Base-by-base conservation (phyloP, 1,140 invertebrate species). In the Rhynchophorus ferrugineus region DNA sequence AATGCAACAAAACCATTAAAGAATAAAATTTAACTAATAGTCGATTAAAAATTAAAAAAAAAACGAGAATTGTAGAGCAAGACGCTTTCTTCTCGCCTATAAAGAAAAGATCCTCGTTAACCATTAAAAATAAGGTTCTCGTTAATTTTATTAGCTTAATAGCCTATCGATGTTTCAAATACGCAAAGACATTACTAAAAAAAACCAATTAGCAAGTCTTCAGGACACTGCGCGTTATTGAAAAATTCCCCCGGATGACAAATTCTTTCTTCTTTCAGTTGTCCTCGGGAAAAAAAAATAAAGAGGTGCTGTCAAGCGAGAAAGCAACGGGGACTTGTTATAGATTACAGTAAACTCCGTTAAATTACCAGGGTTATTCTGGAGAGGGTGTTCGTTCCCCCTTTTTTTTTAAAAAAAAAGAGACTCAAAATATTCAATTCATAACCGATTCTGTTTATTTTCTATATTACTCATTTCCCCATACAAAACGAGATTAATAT, bases 271-370 rank as follows among this genome's bases (percentile, higher is more conserved):
- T 22, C 16, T 14, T n/a, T 13, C 19, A 50, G 47, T 47, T 56
- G 54, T 52, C 49, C 55, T 43, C 24, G 5, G 24, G 24, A 29
- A 8, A 41, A 55, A 55, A 55, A 55, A 52, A 57, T 47, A 53
- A 56, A 57, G 44, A 47, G 41, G 8, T 45, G 24, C 39, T 45
- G 45, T 57, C 49, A 57, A 53, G 55, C 54, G 54, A 44, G 44
- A 50, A 51, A 51, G 54, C 54, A 49, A 56, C 54, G 44, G 54
- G 39, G 49, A 49, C 55, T 53, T 52, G 44, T 57, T 53, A 57
- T 53, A 57, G 45, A 58, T 58, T 54, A 57, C 44, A 49, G 33
- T 57, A 54, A 49, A 54, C 46, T 54, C 50, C 44, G 46, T 50
- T 47, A 46, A 58, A 54, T 45, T 54, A 44, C 56, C 18, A 33